phyloP scores from a whole-genome alignment of 53 echinoderm and acorn worm genomes.

The Patiria pectinifera region DNA sequence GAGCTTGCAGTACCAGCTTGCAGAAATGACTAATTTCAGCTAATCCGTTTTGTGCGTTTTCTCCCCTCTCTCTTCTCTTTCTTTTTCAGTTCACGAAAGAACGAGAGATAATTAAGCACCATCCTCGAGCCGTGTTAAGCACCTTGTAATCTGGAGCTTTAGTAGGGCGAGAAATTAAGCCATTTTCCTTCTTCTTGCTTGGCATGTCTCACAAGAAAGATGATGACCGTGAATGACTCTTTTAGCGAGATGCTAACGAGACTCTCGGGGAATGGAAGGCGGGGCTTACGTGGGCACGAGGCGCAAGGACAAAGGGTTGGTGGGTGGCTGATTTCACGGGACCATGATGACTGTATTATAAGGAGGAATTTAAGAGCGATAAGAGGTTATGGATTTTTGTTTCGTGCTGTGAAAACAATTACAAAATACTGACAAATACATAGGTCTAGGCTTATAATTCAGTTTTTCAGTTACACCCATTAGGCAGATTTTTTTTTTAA shows the following conservation, averaged over 20 bases:
- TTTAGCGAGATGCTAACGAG: not conserved
- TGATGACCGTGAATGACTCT: conserved; percentile 24
- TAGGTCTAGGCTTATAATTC: not conserved
- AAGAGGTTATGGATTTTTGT: not conserved
- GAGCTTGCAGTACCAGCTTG: conserved; percentile 34
- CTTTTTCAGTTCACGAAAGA: conserved; percentile 2
- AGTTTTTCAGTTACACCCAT: not conserved
- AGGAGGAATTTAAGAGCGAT: not conserved
- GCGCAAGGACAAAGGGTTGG: not conserved
- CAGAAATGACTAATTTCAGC: conserved; percentile 53
- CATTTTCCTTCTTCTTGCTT: not conserved
- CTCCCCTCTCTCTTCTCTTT: conserved; percentile 13
- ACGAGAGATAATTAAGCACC: conserved; percentile 50
- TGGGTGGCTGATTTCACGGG: too few relatives aligned
- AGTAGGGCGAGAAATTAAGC: not conserved
- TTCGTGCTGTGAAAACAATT: conserved; percentile 11
- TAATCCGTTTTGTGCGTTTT: conserved; percentile 44
- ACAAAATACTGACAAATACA: not conserved
- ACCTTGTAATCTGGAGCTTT: conserved; percentile 48
- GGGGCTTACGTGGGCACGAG: not conserved
- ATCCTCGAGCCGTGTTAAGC: not conserved
- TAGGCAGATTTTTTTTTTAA: too few relatives aligned
- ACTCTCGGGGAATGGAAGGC: not conserved
- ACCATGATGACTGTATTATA: not conserved
- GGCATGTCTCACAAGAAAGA: not conserved